Evolutionary conservation across 2,113 vertebrate genomes (phyloP).

Genomic region (Lophotis ruficrista): DNA sequence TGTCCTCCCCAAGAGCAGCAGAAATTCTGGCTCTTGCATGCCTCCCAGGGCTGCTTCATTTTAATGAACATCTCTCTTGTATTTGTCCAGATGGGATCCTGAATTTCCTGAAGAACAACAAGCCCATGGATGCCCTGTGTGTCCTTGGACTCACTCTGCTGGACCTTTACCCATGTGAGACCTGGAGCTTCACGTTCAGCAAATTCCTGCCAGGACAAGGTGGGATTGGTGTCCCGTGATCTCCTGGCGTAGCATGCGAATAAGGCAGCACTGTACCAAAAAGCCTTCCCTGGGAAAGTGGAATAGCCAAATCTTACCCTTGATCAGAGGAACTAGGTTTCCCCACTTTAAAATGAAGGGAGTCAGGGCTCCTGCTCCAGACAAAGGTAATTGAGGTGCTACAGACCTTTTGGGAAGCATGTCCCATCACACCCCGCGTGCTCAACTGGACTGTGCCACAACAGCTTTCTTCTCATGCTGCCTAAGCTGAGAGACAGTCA

Average conservation of each 20-base stretch:
- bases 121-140: slow-evolving; percentile 77
- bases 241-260: not conserved
- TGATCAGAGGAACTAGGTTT: not conserved
- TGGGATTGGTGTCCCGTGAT: not conserved
- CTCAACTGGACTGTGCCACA: not conserved
- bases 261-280: not conserved
- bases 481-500: not conserved
- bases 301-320: not conserved
- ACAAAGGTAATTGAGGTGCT: not conserved
- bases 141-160: slow-evolving; percentile 78
- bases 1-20: not conserved
- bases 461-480: not conserved
- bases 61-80: not conserved
- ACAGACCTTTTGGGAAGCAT: not conserved
- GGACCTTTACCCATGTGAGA: slow-evolving; percentile 76
- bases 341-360: not conserved
- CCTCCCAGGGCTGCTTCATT: not conserved
- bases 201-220: slow-evolving; percentile 76
- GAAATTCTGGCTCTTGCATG: not conserved
- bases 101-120: slow-evolving; percentile 77
- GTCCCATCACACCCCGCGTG: too few species aligned
- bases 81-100: slow-evolving; percentile 72
- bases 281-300: not conserved
- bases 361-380: not conserved
- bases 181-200: slow-evolving; percentile 79